Conservation (phyloP, 2,888 invertebrate species). For the Sesia apiformis region DNA sequence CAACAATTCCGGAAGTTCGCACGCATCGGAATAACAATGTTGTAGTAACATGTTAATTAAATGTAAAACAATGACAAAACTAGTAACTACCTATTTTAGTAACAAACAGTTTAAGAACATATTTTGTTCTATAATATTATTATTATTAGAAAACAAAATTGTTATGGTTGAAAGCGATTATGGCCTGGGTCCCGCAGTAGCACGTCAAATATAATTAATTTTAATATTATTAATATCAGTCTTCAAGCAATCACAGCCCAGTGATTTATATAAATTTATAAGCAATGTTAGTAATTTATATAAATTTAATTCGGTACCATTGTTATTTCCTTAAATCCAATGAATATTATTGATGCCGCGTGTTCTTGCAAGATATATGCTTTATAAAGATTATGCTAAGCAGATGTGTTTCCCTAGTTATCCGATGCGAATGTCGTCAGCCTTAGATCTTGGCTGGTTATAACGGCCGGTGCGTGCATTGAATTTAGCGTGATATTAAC, state of each 20-base stretch:
- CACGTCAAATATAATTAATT: too few relatives aligned
- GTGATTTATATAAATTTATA: background rate
- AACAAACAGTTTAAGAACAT: too few relatives aligned
- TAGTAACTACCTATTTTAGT: too few relatives aligned
- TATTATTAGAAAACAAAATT: too few relatives aligned
- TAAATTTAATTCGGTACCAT: background rate
- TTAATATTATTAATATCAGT: too few relatives aligned
- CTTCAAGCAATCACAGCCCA: too few relatives aligned
- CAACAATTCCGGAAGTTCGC: background rate
- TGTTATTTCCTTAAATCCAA: background rate
- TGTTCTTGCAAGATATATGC: background rate
- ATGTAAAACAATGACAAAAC: background rate
- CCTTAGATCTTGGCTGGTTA: conserved; percentile 14
- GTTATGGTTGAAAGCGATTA: too few relatives aligned
- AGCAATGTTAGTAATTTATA: too few relatives aligned
- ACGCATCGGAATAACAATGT: background rate
- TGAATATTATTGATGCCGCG: background rate
- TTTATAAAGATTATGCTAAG: background rate
- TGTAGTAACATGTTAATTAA: background rate
- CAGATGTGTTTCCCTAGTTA: conserved; percentile 2
- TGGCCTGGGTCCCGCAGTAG: too few relatives aligned
- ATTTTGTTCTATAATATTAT: too few relatives aligned
- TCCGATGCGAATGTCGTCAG: conserved; percentile 9
- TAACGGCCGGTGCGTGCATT: conserved; percentile 8
- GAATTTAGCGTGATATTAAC: conserved; percentile 9